Conservation (phyloP, 2,797 vertebrate genomes). For the Gallinago nigripennis region DNA sequence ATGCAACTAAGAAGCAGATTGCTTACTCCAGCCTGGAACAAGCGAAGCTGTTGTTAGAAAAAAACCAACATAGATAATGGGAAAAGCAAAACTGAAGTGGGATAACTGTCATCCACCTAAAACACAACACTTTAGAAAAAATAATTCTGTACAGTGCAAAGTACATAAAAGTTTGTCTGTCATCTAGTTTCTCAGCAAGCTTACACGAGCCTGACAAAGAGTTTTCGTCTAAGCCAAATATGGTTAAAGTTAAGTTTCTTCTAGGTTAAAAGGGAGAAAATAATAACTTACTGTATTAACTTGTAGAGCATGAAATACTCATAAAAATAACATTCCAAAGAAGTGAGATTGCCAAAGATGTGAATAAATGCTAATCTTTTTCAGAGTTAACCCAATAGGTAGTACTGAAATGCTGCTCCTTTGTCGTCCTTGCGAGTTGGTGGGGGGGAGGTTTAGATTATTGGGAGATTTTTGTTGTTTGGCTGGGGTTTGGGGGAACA, state of each 20-base stretch:
- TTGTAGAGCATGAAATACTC: not conserved
- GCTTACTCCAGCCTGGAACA: not conserved
- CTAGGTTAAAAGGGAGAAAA: not conserved
- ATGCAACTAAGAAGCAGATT: not conserved
- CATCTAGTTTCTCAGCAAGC: not conserved
- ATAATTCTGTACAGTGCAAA: no score
- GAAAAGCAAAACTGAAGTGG: not conserved
- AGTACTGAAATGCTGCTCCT: not conserved
- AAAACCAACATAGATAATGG: not conserved
- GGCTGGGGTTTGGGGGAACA: fast-evolving
- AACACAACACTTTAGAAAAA: not conserved
- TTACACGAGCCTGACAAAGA: not conserved
- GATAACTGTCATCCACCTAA: not conserved
- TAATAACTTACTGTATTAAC: not conserved
- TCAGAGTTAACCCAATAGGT: not conserved
- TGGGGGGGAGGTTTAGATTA: not conserved
- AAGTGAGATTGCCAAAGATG: not conserved
- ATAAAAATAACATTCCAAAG: not conserved
- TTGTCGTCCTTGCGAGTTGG: not conserved
- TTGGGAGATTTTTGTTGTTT: not conserved
- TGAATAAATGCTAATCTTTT: not conserved
- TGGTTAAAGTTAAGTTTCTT: not conserved
- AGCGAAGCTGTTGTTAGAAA: not conserved
- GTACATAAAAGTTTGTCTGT: not conserved
- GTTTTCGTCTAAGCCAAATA: not conserved